Percentiles rank a stretch among this genome's conserved stretches.
phyloP scores from a whole-genome alignment of 2,888 invertebrate genomes.

The Plebejus anna region DNA sequence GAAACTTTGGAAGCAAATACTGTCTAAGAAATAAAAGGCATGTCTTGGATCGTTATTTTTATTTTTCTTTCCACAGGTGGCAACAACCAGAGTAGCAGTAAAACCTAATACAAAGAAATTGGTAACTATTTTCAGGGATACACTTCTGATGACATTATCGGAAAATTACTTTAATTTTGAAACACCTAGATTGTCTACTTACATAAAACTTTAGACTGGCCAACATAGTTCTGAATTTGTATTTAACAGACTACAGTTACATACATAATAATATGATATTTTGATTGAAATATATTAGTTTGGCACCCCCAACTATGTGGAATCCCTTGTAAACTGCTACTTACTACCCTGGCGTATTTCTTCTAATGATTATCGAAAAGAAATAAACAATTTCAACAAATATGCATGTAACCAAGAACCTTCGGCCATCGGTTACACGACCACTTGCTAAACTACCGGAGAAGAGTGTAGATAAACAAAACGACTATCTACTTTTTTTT shows the following conservation, averaged over 20 bases:
- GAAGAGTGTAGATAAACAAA: conserved; percentile 53
- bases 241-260: conserved; percentile 1
- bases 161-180: not conserved
- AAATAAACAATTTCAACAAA: conserved; percentile 59
- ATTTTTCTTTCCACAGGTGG: conserved; percentile 72
- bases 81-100: conserved; percentile 77
- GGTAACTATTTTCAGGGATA: conserved; percentile 79
- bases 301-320: conserved; percentile 49
- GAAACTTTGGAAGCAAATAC: not conserved
- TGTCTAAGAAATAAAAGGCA: conserved; percentile 49
- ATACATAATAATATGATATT: not conserved
- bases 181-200: conserved; percentile 29
- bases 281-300: conserved; percentile 33
- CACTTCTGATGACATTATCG: conserved; percentile 49
- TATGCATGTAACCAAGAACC: conserved; percentile 75
- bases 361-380: conserved; percentile 64
- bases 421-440: conserved; percentile 69
- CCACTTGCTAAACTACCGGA: conserved; percentile 62
- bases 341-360: conserved; percentile 64
- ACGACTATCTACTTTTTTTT: conserved; percentile 46
- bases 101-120: conserved; percentile 71
- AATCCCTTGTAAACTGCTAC: conserved; percentile 61
- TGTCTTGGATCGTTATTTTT: conserved; percentile 65
- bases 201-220: conserved; percentile 32
- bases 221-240: conserved; percentile 15